Base-by-base conservation (phyloP, 2,797 vertebrate species). In the Sebastes oblongus region DNA sequence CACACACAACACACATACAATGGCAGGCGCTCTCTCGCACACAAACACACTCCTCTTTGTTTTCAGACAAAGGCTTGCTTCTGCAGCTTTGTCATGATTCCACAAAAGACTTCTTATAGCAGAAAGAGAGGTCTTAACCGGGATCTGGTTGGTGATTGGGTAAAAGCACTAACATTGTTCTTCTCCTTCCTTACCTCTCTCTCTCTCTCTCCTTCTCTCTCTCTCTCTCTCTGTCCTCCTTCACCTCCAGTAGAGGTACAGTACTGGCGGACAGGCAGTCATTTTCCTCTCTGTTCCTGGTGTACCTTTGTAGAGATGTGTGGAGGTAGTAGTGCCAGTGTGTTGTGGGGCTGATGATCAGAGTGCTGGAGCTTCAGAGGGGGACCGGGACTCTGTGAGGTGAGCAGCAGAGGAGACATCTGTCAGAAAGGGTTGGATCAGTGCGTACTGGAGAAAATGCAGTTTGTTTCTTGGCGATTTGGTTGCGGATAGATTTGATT, bases 81-180 rank as follows among this genome's bases (percentile, higher is more conserved):
- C 86, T 90, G 79, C 82, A 86, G 90, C 92, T 92, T 93, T 94
- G 92, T 94, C 86, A 76, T 83, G 91, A 91, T 78, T 88, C 79
- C 79, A 94, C 92, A 93, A 94, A 94, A 91, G 94, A 84, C 82
- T 90, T 74, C 81, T 90, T 74, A 20, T 60, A 85, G 72, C 74
- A 82, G 86, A 91, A 75, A 86, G 85, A 89, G 87, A 90, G 88
- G 86, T 91, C 88, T 92, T 89, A 91, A 90, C 89, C 50, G 65
- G 81, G 81, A 90, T 85, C 90, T 81, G 73, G 69, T 77, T 81
- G 78, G 77, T 81, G 88, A 93, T 87, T 92, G 92, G 90, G 62
- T 80, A 64, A 91, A 84, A 75, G 61, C 75, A 70, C 70, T 52
- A 25, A 81, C 83, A 86, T 84, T 91, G 81, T 88, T 88, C 85